Conservation (phyloP, 1,140 invertebrate species). For the Tribolium madens region DNA sequence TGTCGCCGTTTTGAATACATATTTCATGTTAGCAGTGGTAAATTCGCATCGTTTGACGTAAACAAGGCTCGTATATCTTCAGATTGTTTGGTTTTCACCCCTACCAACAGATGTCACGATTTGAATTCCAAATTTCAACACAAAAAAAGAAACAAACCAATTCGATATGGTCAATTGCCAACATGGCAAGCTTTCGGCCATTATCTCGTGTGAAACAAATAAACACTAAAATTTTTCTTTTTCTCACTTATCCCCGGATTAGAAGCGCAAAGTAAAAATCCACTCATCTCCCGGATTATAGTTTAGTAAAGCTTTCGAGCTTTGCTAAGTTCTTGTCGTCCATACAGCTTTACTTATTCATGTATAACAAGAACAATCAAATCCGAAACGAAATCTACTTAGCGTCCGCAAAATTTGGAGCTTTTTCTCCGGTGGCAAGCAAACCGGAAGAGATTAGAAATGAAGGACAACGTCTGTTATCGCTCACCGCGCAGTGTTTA, state of each 20-base stretch:
- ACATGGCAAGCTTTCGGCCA: background rate
- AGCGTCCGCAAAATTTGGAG: background rate
- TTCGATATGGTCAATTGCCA: too few relatives aligned
- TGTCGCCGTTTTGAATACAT: constrained; percentile 24
- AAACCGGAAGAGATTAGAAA: background rate
- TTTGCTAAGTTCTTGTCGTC: background rate
- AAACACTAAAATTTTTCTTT: too few relatives aligned
- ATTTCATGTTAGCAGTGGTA: constrained; percentile 3
- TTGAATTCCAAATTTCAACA: constrained; percentile 11
- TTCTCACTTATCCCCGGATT: too few relatives aligned
- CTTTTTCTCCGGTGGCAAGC: background rate
- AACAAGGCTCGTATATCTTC: constrained; percentile 23
- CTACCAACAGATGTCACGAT: constrained; percentile 8
- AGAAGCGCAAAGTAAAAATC: background rate
- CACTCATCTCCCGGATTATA: background rate
- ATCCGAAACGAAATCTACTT: background rate
- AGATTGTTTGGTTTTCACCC: constrained; percentile 27
- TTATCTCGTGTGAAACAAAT: too few relatives aligned
- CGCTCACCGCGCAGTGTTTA: background rate
- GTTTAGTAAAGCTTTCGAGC: background rate
- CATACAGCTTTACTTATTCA: background rate
- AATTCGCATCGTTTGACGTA: constrained; percentile 23
- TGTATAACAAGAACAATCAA: background rate
- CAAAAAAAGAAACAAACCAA: too few relatives aligned
- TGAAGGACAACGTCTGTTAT: background rate